Evolutionary conservation across 2,888 invertebrate genomes (phyloP).

Genomic region (Hyles lineata): DNA sequence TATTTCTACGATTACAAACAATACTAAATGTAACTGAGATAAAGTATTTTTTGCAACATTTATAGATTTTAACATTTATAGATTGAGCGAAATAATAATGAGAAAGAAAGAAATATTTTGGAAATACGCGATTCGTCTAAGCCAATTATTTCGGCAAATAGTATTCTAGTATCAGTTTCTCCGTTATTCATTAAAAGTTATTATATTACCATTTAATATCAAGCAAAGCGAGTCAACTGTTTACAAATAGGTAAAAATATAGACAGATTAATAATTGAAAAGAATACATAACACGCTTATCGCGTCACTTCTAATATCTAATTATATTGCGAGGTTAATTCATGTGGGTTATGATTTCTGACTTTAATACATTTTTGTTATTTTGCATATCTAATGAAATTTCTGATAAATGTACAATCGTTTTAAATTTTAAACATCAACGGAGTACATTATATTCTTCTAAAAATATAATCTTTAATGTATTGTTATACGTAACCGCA

Average conservation of each 20-base stretch:
- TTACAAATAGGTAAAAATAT: no score
- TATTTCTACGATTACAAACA: no score
- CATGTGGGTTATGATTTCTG: conserved; percentile 75
- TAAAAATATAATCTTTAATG: not conserved
- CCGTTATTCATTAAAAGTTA: not conserved
- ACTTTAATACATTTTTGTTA: conserved; percentile 70
- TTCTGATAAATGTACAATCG: conserved; percentile 39
- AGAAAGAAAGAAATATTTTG: not conserved
- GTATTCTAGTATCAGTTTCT: not conserved
- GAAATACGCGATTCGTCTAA: not conserved
- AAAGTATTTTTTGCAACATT: no score
- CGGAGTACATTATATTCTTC: not conserved
- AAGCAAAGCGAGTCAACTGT: not conserved
- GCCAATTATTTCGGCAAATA: not conserved
- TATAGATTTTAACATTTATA: no score
- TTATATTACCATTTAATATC: no score
- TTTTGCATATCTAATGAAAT: conserved; percentile 58
- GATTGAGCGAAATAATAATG: no score
- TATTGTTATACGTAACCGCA: conserved; percentile 33
- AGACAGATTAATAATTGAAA: not conserved
- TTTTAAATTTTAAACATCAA: not conserved
- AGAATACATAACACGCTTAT: conserved; percentile 36
- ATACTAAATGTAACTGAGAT: no score
- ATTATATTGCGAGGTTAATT: conserved; percentile 70
- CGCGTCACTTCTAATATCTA: conserved; percentile 68